These are phyloP conservation scores for Triplophysa yarkandensis DNA, from an alignment of 2,797 vertebrate species.

Conservation along the genomic window DNA sequence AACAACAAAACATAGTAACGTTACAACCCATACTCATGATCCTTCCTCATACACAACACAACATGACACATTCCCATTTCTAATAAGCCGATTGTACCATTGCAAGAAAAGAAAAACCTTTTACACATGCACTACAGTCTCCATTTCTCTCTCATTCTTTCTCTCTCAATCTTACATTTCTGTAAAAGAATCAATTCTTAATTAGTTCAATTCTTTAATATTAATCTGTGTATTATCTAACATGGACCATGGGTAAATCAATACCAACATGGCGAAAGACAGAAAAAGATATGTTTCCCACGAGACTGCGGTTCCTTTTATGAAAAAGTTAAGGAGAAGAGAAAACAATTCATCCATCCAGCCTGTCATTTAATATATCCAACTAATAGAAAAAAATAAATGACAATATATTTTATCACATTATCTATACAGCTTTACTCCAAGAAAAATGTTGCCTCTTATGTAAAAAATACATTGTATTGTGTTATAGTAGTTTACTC, in stretches of 20 bases:
- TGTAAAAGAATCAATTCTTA: neutral
- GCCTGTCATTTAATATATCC: neutral
- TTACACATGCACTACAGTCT: neutral
- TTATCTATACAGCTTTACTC: too few species aligned
- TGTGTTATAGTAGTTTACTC: too few species aligned
- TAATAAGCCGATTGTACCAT: too few species aligned
- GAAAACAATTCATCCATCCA: conserved; percentile 50
- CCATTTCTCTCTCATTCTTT: neutral
- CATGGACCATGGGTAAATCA: conserved; percentile 60
- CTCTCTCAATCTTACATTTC: neutral
- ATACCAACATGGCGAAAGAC: conserved; percentile 65
- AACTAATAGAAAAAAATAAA: too few species aligned
- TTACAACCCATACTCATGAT: too few species aligned
- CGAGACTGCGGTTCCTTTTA: conserved; percentile 50
- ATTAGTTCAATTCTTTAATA: conserved; percentile 11
- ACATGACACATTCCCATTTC: too few species aligned
- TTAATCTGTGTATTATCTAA: conserved; percentile 30
- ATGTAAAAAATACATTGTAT: too few species aligned
- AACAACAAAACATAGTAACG: too few species aligned
- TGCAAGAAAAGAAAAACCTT: too few species aligned
- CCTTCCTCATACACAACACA: too few species aligned
- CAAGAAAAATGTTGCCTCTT: too few species aligned
- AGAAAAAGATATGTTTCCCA: conserved; percentile 54
- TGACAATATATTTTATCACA: too few species aligned
- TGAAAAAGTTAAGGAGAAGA: conserved; percentile 58